Evolutionary conservation across 2,888 invertebrate species (phyloP).

Genomic region (Poecilobothrus nobilitatus): DNA sequence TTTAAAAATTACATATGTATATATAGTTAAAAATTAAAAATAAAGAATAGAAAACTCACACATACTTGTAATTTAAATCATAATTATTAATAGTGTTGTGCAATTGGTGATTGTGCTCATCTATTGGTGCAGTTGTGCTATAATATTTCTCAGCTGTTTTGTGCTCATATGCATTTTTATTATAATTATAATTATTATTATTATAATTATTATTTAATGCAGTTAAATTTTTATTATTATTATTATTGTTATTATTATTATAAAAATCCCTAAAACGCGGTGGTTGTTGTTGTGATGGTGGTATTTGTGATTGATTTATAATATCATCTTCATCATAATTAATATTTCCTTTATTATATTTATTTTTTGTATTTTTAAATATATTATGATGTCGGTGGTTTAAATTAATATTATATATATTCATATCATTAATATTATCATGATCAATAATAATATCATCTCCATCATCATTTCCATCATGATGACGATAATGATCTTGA

Average conservation of each 20-base stretch:
- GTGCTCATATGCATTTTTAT: constrained; percentile 12
- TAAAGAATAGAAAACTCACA: constrained; percentile 8
- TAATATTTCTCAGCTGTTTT: constrained; percentile 12
- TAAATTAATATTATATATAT: constrained; percentile 3
- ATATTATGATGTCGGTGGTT: background rate
- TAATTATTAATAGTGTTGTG: constrained; percentile 10
- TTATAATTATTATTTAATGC: constrained; percentile 4
- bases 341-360: background rate
- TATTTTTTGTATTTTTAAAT: background rate
- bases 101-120: constrained; percentile 21
- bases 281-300: background rate
- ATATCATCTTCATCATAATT: constrained; percentile 4
- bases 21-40: no score
- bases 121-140: constrained; percentile 17
- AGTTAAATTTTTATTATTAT: constrained; percentile 12
- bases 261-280: constrained; percentile 2
- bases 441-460: constrained; percentile 23
- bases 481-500: constrained; percentile 27
- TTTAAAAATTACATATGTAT: no score
- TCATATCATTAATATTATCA: constrained; percentile 5
- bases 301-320: background rate
- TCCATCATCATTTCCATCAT: constrained; percentile 32
- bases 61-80: constrained; percentile 18
- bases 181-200: constrained; percentile 9
- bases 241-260: constrained; percentile 14